These are phyloP conservation scores for Ophthalmolycus amberensis DNA, from an alignment of 2,113 vertebrate species.

Conservation along the genomic window DNA sequence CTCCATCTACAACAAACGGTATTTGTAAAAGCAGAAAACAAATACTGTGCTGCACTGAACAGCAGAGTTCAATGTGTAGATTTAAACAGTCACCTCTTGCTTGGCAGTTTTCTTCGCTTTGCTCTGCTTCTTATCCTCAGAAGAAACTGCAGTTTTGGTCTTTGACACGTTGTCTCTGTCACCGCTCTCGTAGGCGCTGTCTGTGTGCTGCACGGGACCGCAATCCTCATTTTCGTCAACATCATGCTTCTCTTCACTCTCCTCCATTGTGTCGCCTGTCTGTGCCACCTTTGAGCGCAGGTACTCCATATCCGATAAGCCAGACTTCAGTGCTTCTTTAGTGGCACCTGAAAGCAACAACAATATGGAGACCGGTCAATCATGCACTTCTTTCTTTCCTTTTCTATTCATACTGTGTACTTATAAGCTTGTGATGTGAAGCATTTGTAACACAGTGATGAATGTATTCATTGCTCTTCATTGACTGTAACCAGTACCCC, in stretches of 20 bases:
- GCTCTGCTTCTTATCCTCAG: constrained; percentile 22
- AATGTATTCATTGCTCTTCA: neutral
- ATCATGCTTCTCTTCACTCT: constrained; percentile 35
- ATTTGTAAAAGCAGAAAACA: constrained; percentile 5
- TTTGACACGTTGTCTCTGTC: constrained; percentile 51
- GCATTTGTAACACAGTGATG: neutral
- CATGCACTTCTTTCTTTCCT: neutral
- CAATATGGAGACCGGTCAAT: neutral
- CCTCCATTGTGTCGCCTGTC: constrained; percentile 57
- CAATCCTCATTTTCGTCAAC: constrained; percentile 30
- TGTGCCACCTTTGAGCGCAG: constrained; percentile 91
- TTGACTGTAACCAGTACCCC: neutral
- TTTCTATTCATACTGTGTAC: neutral
- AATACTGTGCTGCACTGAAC: neutral
- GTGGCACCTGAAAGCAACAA: constrained; percentile 61
- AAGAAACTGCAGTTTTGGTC: constrained; percentile 18
- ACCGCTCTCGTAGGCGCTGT: constrained; percentile 30
- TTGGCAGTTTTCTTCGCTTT: constrained; percentile 56
- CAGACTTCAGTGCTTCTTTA: constrained; percentile 81
- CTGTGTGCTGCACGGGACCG: constrained; percentile 42
- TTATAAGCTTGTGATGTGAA: neutral
- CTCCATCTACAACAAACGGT: constrained; percentile 66
- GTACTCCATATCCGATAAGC: constrained; percentile 95
- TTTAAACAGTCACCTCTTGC: constrained; percentile 61
- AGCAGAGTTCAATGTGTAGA: neutral